These are phyloP conservation scores for Diacarnus erythraeanus DNA, from an alignment of 37 sponge, comb jelly and placozoan genomes.

Conservation along the genomic window DNA sequence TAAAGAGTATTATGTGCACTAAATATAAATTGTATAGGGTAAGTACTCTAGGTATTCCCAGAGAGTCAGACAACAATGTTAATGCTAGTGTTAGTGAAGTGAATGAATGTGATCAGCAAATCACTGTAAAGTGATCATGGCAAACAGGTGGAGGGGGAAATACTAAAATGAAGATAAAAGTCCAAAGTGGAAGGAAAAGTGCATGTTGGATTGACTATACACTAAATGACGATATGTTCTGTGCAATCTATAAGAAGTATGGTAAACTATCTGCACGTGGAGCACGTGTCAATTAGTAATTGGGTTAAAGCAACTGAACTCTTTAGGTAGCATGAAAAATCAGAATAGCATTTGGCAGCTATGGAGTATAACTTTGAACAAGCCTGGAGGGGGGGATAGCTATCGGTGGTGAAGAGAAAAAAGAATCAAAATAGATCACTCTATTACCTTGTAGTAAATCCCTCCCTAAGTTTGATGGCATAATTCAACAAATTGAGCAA, in stretches of 20 bases:
- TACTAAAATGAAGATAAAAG: constrained; percentile 13
- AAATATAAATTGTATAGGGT: too few species aligned
- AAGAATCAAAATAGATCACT: constrained; percentile 29
- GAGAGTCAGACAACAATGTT: too few species aligned
- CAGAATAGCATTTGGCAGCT: constrained; percentile 22
- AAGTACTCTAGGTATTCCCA: too few species aligned
- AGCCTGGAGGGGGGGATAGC: neutral
- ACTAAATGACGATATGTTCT: constrained; percentile 12
- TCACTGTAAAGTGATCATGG: too few species aligned
- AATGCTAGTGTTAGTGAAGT: too few species aligned
- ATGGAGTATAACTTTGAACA: neutral
- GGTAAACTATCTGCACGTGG: constrained; percentile 22
- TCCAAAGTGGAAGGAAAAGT: constrained; percentile 15
- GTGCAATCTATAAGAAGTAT: neutral
- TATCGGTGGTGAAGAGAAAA: too few species aligned
- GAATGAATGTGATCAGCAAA: too few species aligned
- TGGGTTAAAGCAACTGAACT: constrained; percentile 23
- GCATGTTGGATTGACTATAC: constrained; percentile 3
- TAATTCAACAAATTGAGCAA: neutral
- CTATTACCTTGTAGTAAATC: constrained; percentile 26
- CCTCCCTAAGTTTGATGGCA: constrained; percentile 15
- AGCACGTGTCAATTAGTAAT: constrained; percentile 31
- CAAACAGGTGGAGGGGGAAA: too few species aligned
- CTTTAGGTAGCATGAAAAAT: constrained; percentile 18
- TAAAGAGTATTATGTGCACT: too few species aligned